phyloP scores from a whole-genome alignment of 2,797 vertebrate species.

The Esox lucius region DNA sequence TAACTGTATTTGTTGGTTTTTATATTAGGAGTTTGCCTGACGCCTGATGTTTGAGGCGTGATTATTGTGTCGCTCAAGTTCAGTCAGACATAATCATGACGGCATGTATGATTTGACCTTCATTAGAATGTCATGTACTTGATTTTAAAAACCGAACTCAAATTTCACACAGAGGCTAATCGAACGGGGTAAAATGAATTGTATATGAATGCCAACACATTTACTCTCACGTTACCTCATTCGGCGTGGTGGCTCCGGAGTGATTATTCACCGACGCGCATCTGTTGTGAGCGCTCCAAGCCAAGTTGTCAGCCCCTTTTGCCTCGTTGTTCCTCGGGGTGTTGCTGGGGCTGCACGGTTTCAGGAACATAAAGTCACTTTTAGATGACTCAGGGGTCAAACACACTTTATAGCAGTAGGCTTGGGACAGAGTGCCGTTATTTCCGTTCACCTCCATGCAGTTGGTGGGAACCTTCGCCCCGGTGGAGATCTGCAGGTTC shows the following conservation, averaged over 20 bases:
- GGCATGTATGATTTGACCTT: slow-evolving; percentile 59
- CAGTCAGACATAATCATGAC: background rate
- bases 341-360: slow-evolving; percentile 81
- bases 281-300: slow-evolving; percentile 71
- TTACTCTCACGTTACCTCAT: slow-evolving; percentile 75
- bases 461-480: slow-evolving; percentile 79
- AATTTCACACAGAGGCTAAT: background rate
- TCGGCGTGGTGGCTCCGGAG: slow-evolving; percentile 75
- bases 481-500: slow-evolving; percentile 76
- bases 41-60: background rate
- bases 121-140: slow-evolving; percentile 19
- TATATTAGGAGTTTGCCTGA: background rate
- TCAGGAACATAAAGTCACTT: slow-evolving; percentile 95
- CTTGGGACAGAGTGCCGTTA: slow-evolving; percentile 76
- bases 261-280: slow-evolving; percentile 66
- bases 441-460: slow-evolving; percentile 78
- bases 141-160: background rate
- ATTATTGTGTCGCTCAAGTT: background rate
- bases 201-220: background rate
- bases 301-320: slow-evolving; percentile 73
- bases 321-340: slow-evolving; percentile 82
- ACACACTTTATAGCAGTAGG: slow-evolving; percentile 91
- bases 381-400: slow-evolving; percentile 88
- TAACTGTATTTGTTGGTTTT: background rate
- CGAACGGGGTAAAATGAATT: background rate